These are phyloP conservation scores for Dolichopus griseipennis DNA, from an alignment of 2,888 invertebrate genomes.

Conservation along the genomic window DNA sequence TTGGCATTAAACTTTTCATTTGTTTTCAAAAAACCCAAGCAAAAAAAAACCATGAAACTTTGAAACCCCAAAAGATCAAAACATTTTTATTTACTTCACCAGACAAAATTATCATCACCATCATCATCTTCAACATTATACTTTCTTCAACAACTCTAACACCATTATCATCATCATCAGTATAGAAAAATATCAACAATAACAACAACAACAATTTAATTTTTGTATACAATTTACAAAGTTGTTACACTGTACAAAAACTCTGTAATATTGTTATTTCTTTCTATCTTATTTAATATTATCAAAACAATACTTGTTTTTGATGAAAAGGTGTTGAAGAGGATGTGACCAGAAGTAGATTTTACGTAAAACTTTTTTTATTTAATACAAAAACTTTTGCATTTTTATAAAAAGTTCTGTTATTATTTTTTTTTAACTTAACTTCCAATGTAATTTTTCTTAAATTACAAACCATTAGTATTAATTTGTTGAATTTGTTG, in stretches of 20 bases:
- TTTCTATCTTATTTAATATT: not conserved
- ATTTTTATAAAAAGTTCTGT: slow-evolving; percentile 16
- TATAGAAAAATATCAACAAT: not conserved
- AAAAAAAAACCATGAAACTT: not conserved
- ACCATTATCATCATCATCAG: not conserved
- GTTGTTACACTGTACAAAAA: too few relatives aligned
- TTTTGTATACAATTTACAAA: too few relatives aligned
- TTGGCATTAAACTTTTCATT: too few relatives aligned
- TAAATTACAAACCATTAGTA: slow-evolving; percentile 24
- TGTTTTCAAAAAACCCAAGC: too few relatives aligned
- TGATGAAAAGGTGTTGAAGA: not conserved
- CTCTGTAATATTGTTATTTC: not conserved
- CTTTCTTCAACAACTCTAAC: not conserved
- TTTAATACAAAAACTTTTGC: slow-evolving; percentile 21
- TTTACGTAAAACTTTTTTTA: not conserved
- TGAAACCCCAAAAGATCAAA: not conserved
- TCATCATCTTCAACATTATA: slow-evolving; percentile 11
- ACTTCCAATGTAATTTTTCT: not conserved
- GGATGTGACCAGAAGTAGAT: slow-evolving; percentile 7
- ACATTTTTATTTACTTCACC: not conserved
- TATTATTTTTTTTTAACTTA: too few relatives aligned
- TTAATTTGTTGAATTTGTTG: slow-evolving; percentile 20
- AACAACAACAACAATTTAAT: not conserved
- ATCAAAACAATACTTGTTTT: not conserved
- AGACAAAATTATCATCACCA: slow-evolving; percentile 7